phyloP scores from a whole-genome alignment of 2,113 vertebrate genomes.

The Aegotheles bennettii region DNA sequence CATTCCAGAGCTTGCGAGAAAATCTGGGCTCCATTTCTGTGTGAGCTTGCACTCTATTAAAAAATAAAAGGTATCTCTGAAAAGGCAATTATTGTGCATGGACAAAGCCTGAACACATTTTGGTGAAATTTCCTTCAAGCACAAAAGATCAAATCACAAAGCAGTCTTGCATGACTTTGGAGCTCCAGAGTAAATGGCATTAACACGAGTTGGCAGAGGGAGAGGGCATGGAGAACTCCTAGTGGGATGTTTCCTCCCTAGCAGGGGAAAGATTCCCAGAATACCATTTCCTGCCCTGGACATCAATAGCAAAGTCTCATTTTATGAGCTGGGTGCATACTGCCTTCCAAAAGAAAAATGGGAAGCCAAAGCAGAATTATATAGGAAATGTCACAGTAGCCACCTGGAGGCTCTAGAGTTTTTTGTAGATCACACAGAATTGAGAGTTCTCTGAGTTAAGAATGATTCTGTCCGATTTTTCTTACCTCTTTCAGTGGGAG shows the following conservation, averaged over 20 bases:
- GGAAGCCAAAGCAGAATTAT: background rate
- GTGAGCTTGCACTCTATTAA: background rate
- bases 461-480: background rate
- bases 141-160: background rate
- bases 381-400: background rate
- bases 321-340: background rate
- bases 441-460: background rate
- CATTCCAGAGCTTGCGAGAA: background rate
- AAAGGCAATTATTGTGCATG: background rate
- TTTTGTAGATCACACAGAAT: background rate
- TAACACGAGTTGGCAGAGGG: background rate
- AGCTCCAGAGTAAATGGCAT: background rate
- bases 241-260: background rate
- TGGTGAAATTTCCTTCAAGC: background rate
- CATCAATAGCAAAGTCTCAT: background rate
- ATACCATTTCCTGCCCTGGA: background rate
- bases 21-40: background rate
- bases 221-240: background rate
- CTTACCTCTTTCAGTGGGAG: slow-evolving; percentile 94
- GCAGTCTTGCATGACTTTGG: background rate
- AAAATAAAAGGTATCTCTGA: background rate
- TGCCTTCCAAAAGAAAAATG: background rate
- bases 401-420: background rate
- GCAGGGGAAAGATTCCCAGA: background rate
- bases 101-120: background rate